Evolutionary conservation across 2,797 vertebrate genomes (phyloP).

Genomic region (Danio choprae): DNA sequence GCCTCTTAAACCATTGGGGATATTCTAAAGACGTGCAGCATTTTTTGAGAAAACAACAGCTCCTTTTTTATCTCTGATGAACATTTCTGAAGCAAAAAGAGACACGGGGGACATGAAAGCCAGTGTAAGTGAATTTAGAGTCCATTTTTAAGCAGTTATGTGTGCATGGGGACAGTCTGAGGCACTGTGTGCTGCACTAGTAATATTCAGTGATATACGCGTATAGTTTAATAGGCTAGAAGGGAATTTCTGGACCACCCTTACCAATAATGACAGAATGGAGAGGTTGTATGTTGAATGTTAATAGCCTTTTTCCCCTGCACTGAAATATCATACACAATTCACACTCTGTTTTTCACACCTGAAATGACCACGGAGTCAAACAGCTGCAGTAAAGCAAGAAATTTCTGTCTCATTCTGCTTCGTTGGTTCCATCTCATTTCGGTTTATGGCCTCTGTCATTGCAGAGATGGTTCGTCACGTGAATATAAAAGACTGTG

Average conservation of each 20-base stretch:
- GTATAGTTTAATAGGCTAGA: constrained; percentile 19
- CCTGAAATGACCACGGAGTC: constrained; percentile 4
- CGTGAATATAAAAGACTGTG: constrained; percentile 8
- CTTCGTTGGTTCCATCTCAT: constrained; percentile 35
- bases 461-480: constrained; percentile 16
- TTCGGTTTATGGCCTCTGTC: constrained; percentile 39
- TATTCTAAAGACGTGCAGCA: neutral
- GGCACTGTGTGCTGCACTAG: neutral
- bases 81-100: constrained; percentile 10
- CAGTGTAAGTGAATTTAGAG: constrained; percentile 12
- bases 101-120: neutral
- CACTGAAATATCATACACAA: neutral
- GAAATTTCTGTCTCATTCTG: constrained; percentile 20
- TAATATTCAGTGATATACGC: constrained; percentile 9
- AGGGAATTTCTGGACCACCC: neutral
- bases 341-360: constrained; percentile 28
- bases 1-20: constrained; percentile 11
- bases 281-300: constrained; percentile 10
- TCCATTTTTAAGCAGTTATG: constrained; percentile 24
- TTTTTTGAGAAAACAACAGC: constrained; percentile 22
- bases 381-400: constrained; percentile 25
- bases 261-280: constrained; percentile 10
- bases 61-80: constrained; percentile 21
- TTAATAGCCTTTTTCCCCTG: neutral
- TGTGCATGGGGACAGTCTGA: neutral